Evolutionary conservation across 1,140 invertebrate species (phyloP).

Genomic region (Eubasilissa regina): DNA sequence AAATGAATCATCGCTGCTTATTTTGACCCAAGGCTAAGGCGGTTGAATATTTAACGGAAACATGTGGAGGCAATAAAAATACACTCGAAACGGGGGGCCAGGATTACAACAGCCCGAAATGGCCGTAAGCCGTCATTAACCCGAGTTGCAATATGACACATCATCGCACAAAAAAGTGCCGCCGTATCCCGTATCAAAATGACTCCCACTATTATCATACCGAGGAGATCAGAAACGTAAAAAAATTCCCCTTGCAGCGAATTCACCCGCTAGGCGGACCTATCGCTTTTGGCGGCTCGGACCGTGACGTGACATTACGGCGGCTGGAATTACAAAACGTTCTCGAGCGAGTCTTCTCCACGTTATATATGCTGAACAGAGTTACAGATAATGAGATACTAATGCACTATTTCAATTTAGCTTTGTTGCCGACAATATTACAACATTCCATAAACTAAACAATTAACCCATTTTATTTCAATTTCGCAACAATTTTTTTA

Average conservation of each 20-base stretch:
- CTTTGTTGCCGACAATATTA: too few species aligned
- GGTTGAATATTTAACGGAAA: conserved; percentile 7
- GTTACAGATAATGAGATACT: too few species aligned
- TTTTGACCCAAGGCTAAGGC: background rate
- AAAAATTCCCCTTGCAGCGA: background rate
- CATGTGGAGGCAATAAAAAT: conserved; percentile 12
- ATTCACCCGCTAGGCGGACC: background rate
- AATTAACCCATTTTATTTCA: too few species aligned
- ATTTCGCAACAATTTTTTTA: too few species aligned
- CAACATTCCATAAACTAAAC: too few species aligned
- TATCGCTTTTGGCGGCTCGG: conserved; percentile 8
- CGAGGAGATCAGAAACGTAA: background rate
- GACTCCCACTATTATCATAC: conserved; percentile 1
- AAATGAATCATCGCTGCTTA: too few species aligned
- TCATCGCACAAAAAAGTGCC: conserved; percentile 23
- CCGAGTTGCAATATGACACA: conserved; percentile 34
- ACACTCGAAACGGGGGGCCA: conserved; percentile 5
- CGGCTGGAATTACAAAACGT: conserved; percentile 2
- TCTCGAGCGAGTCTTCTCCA: too few species aligned
- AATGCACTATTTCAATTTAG: too few species aligned
- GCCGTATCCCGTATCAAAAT: background rate
- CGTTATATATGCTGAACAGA: too few species aligned
- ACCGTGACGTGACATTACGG: too few species aligned
- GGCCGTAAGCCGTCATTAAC: conserved; percentile 17
- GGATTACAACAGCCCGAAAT: conserved; percentile 24